Evolutionary conservation across 2,797 vertebrate species (phyloP).

Genomic region (Channa striata): DNA sequence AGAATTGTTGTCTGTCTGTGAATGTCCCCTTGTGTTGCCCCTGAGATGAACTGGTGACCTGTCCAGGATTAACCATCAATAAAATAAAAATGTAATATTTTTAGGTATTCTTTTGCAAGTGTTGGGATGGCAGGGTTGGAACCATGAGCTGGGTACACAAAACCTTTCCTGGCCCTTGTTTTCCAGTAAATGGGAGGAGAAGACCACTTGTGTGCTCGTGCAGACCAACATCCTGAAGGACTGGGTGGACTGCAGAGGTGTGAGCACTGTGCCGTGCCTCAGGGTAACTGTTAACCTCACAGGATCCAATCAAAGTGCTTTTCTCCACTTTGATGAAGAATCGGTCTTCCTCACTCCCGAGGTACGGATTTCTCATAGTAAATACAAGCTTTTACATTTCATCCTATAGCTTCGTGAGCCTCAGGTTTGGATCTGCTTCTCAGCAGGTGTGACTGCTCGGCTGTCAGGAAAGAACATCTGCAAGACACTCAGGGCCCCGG

Average conservation of each 20-base stretch:
- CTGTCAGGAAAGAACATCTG: neutral
- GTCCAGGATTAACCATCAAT: too few species aligned
- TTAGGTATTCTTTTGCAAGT: neutral
- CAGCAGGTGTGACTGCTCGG: neutral
- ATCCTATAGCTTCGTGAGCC: neutral
- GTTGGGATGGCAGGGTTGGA: neutral
- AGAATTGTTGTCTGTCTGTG: neutral
- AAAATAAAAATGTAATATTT: neutral
- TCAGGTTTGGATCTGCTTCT: slow-evolving; percentile 12
- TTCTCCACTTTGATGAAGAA: slow-evolving; percentile 86
- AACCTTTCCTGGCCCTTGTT: slow-evolving; percentile 18
- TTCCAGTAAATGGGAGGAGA: slow-evolving; percentile 81
- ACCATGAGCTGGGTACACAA: neutral
- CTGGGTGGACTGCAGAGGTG: slow-evolving; percentile 81
- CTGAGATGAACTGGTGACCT: too few species aligned
- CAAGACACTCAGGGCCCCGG: neutral
- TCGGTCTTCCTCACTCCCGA: slow-evolving; percentile 77
- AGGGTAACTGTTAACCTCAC: slow-evolving; percentile 82
- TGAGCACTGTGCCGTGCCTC: slow-evolving; percentile 83
- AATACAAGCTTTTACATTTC: slow-evolving; percentile 20
- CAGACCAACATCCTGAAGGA: slow-evolving; percentile 75
- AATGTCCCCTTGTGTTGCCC: too few species aligned
- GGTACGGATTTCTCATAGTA: slow-evolving; percentile 71
- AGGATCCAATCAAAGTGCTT: slow-evolving; percentile 68
- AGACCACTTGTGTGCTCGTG: slow-evolving; percentile 80